Evolutionary conservation across 2,113 vertebrate genomes (phyloP), one percentile per base, ranked within the genome.

Genomic region (Chaetura pelagica): DNA sequence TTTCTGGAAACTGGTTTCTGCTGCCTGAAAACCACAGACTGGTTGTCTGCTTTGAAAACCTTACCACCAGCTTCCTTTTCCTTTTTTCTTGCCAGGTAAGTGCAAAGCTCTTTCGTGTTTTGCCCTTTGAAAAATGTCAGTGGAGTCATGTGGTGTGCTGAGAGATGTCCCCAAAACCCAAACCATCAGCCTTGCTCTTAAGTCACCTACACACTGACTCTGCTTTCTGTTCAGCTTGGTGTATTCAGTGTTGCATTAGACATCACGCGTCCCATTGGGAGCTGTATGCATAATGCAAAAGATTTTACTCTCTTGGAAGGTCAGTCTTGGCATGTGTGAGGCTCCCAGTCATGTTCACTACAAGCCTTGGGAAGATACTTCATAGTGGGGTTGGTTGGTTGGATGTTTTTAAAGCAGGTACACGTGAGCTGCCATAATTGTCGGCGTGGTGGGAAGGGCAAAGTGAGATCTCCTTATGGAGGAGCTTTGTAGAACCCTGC

Each of bases 371-470:
- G 20, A 66, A 4, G 22, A 6, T 29, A 10, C 40, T 73, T 59
- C 59, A 26, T 15, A 24, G 30, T 51, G 38, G 17, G 10, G 18
- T 68, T 0, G 8, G 49, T 49, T 38, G 0, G 22, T 49, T n/a
- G 52, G 23, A 18, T 34, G 27, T 57, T 67, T 81, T 58, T 63
- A 42, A 80, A 30, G 12, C 26, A 63, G 24, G 13, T 48, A 19
- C 3, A 0, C 5, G 3, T 1, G 1, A 51, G 27, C 21, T 90
- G 63, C 24, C 13, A 2, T 62, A 32, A 58, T 40, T n/a, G 22
- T 19, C 66, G 9, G 7, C 51, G 48, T 35, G 21, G 21, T 29
- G 20, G 18, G 24, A 32, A 73, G 27, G 32, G 27, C 29, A 66
- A 84, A 72, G 42, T 27, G 46, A 79, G 34, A 59, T 24, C 17